These are phyloP conservation scores for Lampris incognitus DNA, from an alignment of 2,113 vertebrate species.

Conservation along the genomic window DNA sequence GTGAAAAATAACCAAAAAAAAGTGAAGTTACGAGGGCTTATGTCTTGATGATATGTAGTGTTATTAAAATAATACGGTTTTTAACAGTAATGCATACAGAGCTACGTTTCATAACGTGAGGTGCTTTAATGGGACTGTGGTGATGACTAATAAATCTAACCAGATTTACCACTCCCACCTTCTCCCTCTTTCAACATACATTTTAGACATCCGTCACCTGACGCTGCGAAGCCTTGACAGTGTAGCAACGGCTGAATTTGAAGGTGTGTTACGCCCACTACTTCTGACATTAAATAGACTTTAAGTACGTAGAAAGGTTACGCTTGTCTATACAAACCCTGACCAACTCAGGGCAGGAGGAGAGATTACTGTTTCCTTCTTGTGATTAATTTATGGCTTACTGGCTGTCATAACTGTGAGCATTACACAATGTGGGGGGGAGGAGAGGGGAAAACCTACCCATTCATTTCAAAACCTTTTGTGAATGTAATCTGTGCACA, in stretches of 20 bases:
- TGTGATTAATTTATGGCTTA: constrained; percentile 52
- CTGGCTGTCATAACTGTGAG: constrained; percentile 32
- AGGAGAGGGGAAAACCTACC: constrained; percentile 12
- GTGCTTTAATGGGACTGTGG: constrained; percentile 36
- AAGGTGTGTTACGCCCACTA: constrained; percentile 58
- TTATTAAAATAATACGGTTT: no score
- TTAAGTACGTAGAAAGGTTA: constrained; percentile 3
- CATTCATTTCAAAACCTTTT: constrained; percentile 29
- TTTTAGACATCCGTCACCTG: constrained; percentile 31
- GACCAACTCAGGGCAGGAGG: constrained; percentile 68
- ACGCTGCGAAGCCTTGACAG: constrained; percentile 3
- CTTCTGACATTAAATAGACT: constrained; percentile 57
- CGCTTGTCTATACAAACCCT: constrained; percentile 43
- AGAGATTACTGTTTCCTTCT: constrained; percentile 60
- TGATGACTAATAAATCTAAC: constrained; percentile 26
- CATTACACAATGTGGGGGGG: constrained; percentile 57
- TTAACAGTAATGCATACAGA: no score
- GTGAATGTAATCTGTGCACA: background rate
- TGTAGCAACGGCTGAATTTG: constrained; percentile 57
- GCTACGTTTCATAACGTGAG: constrained; percentile 9
- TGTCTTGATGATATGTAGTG: no score
- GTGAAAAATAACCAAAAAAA: no score
- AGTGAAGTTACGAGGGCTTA: no score
- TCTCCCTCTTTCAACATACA: constrained; percentile 55
- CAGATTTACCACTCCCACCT: constrained; percentile 45